Evolutionary conservation across 2,797 vertebrate genomes (phyloP).

Genomic region (Zenarchopterus dispar): DNA sequence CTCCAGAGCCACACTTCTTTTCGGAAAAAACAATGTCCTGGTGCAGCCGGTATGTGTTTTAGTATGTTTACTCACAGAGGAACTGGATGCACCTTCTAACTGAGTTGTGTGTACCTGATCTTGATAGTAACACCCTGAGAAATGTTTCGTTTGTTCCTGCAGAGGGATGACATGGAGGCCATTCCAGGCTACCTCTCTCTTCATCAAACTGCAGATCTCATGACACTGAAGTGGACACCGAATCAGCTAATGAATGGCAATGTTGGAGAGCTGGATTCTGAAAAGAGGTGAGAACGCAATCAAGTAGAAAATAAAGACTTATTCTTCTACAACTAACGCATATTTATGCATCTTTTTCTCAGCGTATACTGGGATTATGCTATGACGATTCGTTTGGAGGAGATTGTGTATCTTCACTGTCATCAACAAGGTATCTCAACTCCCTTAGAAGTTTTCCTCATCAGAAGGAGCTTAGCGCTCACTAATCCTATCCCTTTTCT

Average conservation of each 20-base stretch:
- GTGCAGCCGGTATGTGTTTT: constrained; percentile 91
- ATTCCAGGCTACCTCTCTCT: constrained; percentile 96
- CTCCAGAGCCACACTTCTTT: constrained; percentile 92
- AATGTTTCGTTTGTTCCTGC: constrained; percentile 27
- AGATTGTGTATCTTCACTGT: constrained; percentile 98
- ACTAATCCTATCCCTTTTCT: constrained; percentile 1
- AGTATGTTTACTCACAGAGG: neutral
- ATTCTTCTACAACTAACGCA: neutral
- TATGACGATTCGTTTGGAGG: constrained; percentile 96
- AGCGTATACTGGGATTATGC: constrained; percentile 99
- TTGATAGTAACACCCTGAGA: neutral
- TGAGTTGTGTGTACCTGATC: neutral
- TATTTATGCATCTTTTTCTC: constrained; percentile 40
- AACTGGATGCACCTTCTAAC: neutral
- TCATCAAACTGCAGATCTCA: constrained; percentile 94
- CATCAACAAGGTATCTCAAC: constrained; percentile 92
- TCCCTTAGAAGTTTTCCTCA: neutral
- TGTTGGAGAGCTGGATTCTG: constrained; percentile 93
- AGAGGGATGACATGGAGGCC: constrained; percentile 97
- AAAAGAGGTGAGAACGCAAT: constrained; percentile 85
- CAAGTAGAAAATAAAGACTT: neutral
- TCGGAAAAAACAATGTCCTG: constrained; percentile 97
- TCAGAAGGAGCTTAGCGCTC: neutral
- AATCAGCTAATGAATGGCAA: constrained; percentile 99
- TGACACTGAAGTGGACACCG: constrained; percentile 98